These are phyloP conservation scores for Chouioia cunea DNA, from an alignment of 2,888 invertebrate species.

Conservation along the genomic window DNA sequence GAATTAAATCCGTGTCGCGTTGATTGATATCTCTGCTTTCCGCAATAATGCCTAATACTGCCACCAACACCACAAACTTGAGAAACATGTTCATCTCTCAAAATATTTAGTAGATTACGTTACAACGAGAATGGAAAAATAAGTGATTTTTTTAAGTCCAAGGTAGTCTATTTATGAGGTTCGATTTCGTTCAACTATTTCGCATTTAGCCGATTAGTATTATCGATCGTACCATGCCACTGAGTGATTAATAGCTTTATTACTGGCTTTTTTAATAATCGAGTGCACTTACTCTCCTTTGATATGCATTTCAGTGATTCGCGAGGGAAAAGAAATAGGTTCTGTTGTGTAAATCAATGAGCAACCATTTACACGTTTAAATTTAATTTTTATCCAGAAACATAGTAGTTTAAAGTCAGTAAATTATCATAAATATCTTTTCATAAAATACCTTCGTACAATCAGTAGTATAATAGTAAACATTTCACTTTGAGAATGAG, in stretches of 20 bases:
- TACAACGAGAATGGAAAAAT: too few species aligned
- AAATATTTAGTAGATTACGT: background rate
- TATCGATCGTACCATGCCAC: constrained; percentile 2
- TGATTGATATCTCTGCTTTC: background rate
- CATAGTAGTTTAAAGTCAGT: constrained; percentile 22
- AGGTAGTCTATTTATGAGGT: constrained; percentile 15
- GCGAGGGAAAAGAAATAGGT: constrained; percentile 5
- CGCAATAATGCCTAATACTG: background rate
- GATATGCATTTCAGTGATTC: background rate
- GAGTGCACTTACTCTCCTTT: background rate
- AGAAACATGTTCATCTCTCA: constrained; percentile 27
- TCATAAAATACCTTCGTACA: constrained; percentile 17
- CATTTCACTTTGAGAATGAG: constrained; percentile 7
- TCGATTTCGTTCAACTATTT: constrained; percentile 5
- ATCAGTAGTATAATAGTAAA: background rate
- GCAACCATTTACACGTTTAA: background rate
- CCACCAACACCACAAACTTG: constrained; percentile 24
- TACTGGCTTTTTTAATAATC: background rate
- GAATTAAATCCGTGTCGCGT: background rate
- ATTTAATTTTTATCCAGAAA: constrained; percentile 26
- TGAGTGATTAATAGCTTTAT: constrained; percentile 10
- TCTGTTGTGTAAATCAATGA: background rate
- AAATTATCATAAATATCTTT: constrained; percentile 27
- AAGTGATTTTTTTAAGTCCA: background rate
- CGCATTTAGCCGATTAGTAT: constrained; percentile 6